Conservation (phyloP, 2,113 vertebrate genomes). For the Cyanoliseus patagonus region DNA sequence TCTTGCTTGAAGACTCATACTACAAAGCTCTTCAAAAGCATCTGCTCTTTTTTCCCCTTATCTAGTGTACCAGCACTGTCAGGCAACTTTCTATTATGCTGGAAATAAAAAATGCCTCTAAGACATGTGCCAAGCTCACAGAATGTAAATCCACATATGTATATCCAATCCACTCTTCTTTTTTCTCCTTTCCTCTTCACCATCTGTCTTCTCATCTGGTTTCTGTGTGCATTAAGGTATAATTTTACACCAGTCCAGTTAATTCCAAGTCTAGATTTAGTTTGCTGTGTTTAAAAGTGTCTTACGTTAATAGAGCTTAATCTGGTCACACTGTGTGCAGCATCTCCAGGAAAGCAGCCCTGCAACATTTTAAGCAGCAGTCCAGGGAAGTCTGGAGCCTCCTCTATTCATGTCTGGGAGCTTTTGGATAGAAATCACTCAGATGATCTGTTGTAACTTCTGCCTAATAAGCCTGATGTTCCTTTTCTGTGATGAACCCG, state of each 20-base stretch:
- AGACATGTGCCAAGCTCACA: conserved; percentile 54
- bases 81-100: conserved; percentile 52
- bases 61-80: conserved; percentile 33
- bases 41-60: conserved; percentile 24
- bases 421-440: conserved; percentile 28
- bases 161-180: conserved; percentile 34
- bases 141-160: conserved; percentile 61
- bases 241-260: conserved; percentile 25
- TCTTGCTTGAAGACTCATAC: not conserved
- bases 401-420: not conserved
- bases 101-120: conserved; percentile 44
- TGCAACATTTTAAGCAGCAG: not conserved
- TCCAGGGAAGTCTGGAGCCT: not conserved
- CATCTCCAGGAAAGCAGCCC: not conserved
- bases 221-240: conserved; percentile 50
- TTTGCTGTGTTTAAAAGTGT: not conserved
- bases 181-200: conserved; percentile 28
- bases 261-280: conserved; percentile 27
- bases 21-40: conserved; percentile 52
- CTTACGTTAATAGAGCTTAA: conserved; percentile 7
- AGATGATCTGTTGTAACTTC: not conserved
- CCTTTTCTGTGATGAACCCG: not conserved
- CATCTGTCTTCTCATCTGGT: conserved; percentile 60
- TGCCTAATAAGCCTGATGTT: not conserved
- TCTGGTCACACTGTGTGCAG: not conserved